These are phyloP conservation scores for Rhipidura dahli DNA, from an alignment of 2,113 vertebrate species.

Conservation along the genomic window DNA sequence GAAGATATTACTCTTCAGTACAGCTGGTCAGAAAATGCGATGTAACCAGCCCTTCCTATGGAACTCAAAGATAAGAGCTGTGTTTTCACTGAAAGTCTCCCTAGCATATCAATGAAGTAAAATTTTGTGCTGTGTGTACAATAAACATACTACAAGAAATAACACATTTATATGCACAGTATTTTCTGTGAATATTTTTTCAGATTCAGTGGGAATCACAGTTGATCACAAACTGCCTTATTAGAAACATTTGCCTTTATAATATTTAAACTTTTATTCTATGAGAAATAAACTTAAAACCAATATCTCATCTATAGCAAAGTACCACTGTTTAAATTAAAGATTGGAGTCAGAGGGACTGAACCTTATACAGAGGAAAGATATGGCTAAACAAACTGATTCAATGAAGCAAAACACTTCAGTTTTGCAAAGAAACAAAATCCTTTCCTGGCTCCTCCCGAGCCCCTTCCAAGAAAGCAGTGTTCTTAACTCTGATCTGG, in stretches of 20 bases:
- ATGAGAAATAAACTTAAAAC: not conserved
- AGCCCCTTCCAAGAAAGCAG: conserved; percentile 4
- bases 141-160: not conserved
- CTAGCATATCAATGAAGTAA: not conserved
- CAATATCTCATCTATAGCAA: not conserved
- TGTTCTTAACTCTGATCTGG: not conserved
- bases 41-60: not conserved
- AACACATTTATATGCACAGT: not conserved
- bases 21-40: conserved; percentile 41
- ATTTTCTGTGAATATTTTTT: not conserved
- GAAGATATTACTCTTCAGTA: conserved; percentile 7
- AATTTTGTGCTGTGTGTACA: not conserved
- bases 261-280: not conserved
- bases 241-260: not conserved
- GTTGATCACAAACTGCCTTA: not conserved
- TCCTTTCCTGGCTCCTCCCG: not conserved
- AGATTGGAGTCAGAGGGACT: not conserved
- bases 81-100: not conserved
- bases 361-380: not conserved
- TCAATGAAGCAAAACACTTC: not conserved
- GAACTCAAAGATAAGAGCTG: not conserved
- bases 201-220: not conserved
- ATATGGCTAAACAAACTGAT: not conserved
- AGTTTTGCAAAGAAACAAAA: not conserved
- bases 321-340: not conserved